Evolutionary conservation across 1,140 invertebrate species (phyloP), one percentile per base, ranked within the genome.

Genomic region (Hycleus phaleratus): DNA sequence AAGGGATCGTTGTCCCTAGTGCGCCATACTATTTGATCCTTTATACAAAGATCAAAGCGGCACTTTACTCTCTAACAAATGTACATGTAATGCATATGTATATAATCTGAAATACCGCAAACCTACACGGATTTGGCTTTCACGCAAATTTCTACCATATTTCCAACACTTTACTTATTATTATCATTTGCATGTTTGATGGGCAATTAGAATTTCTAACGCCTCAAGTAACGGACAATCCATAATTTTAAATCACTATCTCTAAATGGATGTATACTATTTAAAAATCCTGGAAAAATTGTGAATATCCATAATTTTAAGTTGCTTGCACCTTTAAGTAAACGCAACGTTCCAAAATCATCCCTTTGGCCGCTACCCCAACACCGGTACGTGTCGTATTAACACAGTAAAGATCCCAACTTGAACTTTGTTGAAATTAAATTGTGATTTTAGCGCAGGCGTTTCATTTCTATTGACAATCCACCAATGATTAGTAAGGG

Each of bases 401-500:
- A 32, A 39, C 38, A 10, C 6, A 42, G 11, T 42, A 11, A 10
- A 9, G 10, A 10, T 7, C 3, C 11, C 3, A 42, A 10, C 9
- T 10, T 42, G 40, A 42, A n/a, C 40, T 51, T 62, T 53, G 18
- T 32, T 32, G 59, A 64, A 64, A 64, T 59, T 62, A 60, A 62
- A 59, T 59, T 54, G 32, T 38, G 45, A 38, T 9, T n/a, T 46
- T 9, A 46, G 68, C 68, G 68, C 68, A 66, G 48, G 68, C 66
- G 68, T 69, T 62, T 58, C 57, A 64, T 64, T 56, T 51, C 45
- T 55, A 62, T 50, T 58, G 56, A 52, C 59, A 60, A 62, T 61
- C 60, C 59, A 61, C 67, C 67, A 65, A 66, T 65, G 63, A 56
- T 52, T 38, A 56, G 51, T 55, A 39, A 59, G 64, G 68, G 68